These are phyloP conservation scores for Homarus americanus DNA, from an alignment of 1,140 invertebrate species.

Conservation along the genomic window DNA sequence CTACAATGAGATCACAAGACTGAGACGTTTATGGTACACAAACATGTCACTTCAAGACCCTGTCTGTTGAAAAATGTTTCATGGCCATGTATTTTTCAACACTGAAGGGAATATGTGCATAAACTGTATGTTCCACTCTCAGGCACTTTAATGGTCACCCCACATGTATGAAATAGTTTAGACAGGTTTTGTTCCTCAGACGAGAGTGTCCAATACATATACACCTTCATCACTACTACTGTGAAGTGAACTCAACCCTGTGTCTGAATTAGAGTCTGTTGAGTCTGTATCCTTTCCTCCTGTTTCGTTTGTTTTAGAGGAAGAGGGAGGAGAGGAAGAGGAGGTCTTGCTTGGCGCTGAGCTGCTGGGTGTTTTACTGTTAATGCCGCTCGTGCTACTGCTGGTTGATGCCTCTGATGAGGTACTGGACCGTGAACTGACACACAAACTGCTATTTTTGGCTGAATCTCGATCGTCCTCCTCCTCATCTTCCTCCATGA, in stretches of 20 bases:
- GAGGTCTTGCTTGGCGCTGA: constrained; percentile 4
- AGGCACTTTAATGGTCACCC: neutral
- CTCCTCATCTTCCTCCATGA: constrained; percentile 27
- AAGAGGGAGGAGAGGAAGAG: constrained; percentile 25
- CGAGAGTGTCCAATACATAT: constrained; percentile 80
- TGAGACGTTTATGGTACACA: neutral
- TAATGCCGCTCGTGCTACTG: constrained; percentile 10
- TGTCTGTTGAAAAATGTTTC: neutral
- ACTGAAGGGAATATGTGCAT: neutral
- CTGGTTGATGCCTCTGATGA: constrained; percentile 68
- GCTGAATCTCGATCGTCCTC: constrained; percentile 69
- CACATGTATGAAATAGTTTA: neutral
- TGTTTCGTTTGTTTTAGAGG: constrained; percentile 54
- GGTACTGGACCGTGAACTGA: constrained; percentile 73
- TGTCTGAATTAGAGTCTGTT: constrained; percentile 81
- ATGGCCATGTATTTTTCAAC: neutral
- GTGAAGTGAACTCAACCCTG: constrained; percentile 81
- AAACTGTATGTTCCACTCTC: neutral
- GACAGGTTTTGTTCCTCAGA: constrained; percentile 75
- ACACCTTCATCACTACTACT: constrained; percentile 79
- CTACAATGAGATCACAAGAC: constrained; percentile 54
- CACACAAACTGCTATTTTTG: constrained; percentile 67
- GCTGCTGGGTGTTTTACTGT: neutral
- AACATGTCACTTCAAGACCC: neutral
- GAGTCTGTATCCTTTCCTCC: constrained; percentile 78